Evolutionary conservation across 2,797 vertebrate species (phyloP).

Genomic region (Enoplosus armatus): DNA sequence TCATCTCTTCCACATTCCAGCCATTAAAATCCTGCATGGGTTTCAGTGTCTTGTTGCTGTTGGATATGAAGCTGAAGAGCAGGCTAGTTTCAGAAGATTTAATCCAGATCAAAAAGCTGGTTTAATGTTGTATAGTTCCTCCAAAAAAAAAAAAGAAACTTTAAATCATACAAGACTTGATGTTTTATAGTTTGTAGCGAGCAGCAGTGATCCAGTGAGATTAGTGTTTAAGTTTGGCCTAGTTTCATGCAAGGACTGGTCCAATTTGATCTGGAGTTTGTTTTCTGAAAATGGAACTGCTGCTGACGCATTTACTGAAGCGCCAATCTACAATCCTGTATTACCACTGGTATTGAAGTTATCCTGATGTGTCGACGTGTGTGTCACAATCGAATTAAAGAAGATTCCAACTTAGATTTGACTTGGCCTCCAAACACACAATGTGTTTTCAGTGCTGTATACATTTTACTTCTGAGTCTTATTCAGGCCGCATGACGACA

Average conservation of each 20-base stretch:
- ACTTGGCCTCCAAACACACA: slow-evolving; percentile 53
- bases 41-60: slow-evolving; percentile 75
- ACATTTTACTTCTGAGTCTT: slow-evolving; percentile 2
- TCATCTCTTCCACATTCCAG: slow-evolving; percentile 67
- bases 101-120: slow-evolving; percentile 58
- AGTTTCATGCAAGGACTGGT: slow-evolving; percentile 15
- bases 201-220: slow-evolving; percentile 8
- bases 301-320: slow-evolving; percentile 58
- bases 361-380: slow-evolving; percentile 76
- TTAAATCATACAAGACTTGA: background rate
- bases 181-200: slow-evolving; percentile 24
- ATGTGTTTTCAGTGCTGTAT: slow-evolving; percentile 23
- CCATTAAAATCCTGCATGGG: slow-evolving; percentile 74
- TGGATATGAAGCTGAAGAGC: slow-evolving; percentile 57
- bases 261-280: slow-evolving; percentile 64
- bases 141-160: background rate
- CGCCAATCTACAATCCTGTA: slow-evolving; percentile 70
- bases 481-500: background rate
- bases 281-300: slow-evolving; percentile 72
- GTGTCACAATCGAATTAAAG: slow-evolving; percentile 80
- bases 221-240: slow-evolving; percentile 31
- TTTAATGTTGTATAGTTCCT: background rate
- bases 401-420: slow-evolving; percentile 75
- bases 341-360: slow-evolving; percentile 71
- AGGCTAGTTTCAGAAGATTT: slow-evolving; percentile 64